These are phyloP conservation scores for Suillia variegata DNA, from an alignment of 2,888 invertebrate genomes.

Conservation along the genomic window DNA sequence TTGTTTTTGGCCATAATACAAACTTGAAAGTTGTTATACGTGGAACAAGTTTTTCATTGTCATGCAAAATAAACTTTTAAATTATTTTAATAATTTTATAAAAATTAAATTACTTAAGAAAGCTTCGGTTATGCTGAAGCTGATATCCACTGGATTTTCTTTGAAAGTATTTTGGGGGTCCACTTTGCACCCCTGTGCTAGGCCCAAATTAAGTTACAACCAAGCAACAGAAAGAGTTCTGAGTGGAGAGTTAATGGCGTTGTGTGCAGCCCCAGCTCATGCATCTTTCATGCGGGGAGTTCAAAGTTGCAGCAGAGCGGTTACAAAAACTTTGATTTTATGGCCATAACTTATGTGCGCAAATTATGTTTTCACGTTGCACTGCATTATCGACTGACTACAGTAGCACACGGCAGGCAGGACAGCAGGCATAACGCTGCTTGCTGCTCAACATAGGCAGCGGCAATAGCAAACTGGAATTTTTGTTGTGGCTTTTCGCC, in stretches of 20 bases:
- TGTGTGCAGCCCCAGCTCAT: constrained; percentile 14
- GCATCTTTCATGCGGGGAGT: constrained; percentile 29
- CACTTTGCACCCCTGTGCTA: too few relatives aligned
- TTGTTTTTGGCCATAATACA: too few relatives aligned
- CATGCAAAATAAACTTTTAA: too few relatives aligned
- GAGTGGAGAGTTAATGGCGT: neutral
- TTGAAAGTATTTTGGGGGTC: too few relatives aligned
- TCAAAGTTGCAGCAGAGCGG: constrained; percentile 3
- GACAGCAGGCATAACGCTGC: neutral
- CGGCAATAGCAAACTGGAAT: too few relatives aligned
- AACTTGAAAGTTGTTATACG: too few relatives aligned
- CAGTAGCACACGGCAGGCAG: neutral
- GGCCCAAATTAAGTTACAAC: neutral
- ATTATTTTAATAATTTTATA: too few relatives aligned
- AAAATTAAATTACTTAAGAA: too few relatives aligned
- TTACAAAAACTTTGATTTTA: constrained; percentile 28
- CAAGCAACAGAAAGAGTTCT: neutral
- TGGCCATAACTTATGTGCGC: constrained; percentile 25
- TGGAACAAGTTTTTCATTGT: too few relatives aligned
- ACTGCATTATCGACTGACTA: constrained; percentile 21
- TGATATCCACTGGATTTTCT: too few relatives aligned
- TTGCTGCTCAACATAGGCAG: too few relatives aligned
- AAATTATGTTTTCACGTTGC: constrained; percentile 26
- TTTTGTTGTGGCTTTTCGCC: neutral
- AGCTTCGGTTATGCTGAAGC: too few relatives aligned